These are phyloP conservation scores for Epirrita christyi DNA, from an alignment of 2,888 invertebrate species.

Conservation along the genomic window DNA sequence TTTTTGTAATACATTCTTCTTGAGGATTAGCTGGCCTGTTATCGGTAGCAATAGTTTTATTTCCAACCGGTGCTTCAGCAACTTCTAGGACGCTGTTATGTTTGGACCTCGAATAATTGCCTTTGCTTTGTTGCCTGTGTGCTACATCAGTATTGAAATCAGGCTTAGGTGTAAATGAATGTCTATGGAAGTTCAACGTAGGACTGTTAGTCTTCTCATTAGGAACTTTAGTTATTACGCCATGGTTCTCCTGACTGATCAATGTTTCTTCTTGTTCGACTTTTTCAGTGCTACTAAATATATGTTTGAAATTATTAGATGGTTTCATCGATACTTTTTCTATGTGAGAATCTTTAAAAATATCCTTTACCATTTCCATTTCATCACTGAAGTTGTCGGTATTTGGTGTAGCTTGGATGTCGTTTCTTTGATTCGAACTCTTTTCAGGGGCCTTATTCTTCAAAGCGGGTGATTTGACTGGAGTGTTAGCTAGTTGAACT, in stretches of 20 bases:
- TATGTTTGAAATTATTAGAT: conserved; percentile 7
- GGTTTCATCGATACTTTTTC: conserved; percentile 3
- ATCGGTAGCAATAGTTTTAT: background rate
- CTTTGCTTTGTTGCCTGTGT: background rate
- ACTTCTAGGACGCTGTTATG: background rate
- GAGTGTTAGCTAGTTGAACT: conserved; percentile 45
- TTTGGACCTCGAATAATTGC: background rate
- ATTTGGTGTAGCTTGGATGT: background rate
- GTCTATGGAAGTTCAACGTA: background rate
- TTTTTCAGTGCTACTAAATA: conserved; percentile 11
- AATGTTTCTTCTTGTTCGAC: background rate
- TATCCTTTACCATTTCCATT: conserved; percentile 24
- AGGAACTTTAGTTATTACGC: background rate
- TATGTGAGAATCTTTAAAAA: conserved; percentile 18
- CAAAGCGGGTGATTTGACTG: conserved; percentile 49
- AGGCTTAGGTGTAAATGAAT: conserved; percentile 4
- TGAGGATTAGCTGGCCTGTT: background rate
- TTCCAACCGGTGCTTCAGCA: background rate
- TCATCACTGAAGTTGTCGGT: conserved; percentile 23
- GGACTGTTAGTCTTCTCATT: background rate
- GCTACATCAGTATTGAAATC: background rate
- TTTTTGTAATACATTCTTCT: conserved; percentile 1
- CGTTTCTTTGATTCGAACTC: conserved; percentile 13
- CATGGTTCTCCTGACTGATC: background rate
- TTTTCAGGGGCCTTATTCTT: conserved; percentile 14